A percentile compares a stretch with the other conserved stretches of the same genome.
Conservation (phyloP, 2,888 invertebrate genomes). For the Oscheius myriophilus region DNA sequence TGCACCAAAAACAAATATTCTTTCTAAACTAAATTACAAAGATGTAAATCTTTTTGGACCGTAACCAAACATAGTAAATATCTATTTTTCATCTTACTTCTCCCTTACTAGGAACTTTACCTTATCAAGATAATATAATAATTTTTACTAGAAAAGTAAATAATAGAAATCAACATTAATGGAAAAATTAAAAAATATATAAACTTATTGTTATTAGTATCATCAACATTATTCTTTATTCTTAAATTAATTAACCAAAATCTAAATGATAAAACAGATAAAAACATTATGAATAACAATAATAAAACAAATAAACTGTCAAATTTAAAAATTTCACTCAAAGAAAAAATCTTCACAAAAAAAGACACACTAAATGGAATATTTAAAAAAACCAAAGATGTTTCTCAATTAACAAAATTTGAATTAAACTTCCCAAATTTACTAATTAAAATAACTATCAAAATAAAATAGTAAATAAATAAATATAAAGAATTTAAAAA, state of each 20-base stretch:
- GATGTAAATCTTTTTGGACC: conserved; percentile 50
- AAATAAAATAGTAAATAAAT: conserved; percentile 53
- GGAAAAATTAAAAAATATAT: conserved; percentile 43
- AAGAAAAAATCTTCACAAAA: conserved; percentile 55
- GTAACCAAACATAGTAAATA: conserved; percentile 55
- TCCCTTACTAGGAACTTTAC: conserved; percentile 45
- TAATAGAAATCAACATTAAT: conserved; percentile 42
- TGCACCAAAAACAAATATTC: conserved; percentile 58
- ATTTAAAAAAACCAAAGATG: conserved; percentile 49
- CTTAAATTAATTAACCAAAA: conserved; percentile 70
- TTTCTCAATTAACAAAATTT: conserved; percentile 49
- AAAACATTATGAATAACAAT: conserved; percentile 43
- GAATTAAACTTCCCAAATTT: conserved; percentile 35
- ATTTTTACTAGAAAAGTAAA: conserved; percentile 50
- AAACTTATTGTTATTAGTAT: conserved; percentile 35
- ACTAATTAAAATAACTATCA: conserved; percentile 47
- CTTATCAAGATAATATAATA: conserved; percentile 57
- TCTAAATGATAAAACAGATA: conserved; percentile 74
- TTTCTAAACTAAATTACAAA: conserved; percentile 55
- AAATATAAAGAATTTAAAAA: conserved; percentile 47
- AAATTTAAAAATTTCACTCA: conserved; percentile 43
- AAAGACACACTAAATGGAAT: conserved; percentile 50
- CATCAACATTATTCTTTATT: conserved; percentile 37
- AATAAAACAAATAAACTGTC: conserved; percentile 44
- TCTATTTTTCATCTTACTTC: conserved; percentile 54